Percentiles rank a stretch among this genome's conserved stretches.
phyloP scores from a whole-genome alignment of 2,113 vertebrate genomes.

The Syngnathoides biaculeatus region DNA sequence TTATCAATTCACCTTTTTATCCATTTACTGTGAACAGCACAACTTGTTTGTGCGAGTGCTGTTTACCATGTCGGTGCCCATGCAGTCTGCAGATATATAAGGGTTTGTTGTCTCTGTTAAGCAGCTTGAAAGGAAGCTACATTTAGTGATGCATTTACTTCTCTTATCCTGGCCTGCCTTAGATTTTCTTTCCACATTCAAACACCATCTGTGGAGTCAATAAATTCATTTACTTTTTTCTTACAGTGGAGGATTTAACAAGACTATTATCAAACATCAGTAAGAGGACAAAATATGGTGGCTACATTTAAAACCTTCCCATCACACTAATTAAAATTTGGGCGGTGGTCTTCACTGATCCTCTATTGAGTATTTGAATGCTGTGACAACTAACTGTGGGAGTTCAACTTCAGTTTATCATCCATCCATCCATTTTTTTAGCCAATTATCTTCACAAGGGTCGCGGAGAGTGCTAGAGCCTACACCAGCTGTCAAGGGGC shows the following conservation, averaged over 20 bases:
- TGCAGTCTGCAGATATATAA: neutral
- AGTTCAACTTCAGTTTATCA: slow-evolving; percentile 13
- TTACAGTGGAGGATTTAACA: slow-evolving; percentile 16
- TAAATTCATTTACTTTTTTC: slow-evolving; percentile 15
- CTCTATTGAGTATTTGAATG: slow-evolving; percentile 30
- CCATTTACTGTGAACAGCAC: neutral
- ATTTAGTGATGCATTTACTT: neutral
- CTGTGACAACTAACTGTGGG: slow-evolving; percentile 32
- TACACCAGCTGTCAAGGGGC: too few relatives aligned
- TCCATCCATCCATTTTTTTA: too few relatives aligned
- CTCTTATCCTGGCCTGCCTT: slow-evolving; percentile 11
- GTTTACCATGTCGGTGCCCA: neutral
- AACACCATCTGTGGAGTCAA: neutral
- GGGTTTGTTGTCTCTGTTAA: slow-evolving; percentile 14
- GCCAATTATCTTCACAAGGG: too few relatives aligned
- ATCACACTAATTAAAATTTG: neutral
- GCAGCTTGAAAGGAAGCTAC: slow-evolving; percentile 10
- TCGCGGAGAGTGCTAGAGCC: too few relatives aligned
- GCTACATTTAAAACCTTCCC: neutral
- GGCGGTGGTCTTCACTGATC: slow-evolving; percentile 19
- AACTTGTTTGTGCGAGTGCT: neutral
- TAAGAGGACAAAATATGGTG: neutral
- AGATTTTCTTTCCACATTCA: neutral
- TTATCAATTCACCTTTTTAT: neutral
- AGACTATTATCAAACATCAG: slow-evolving; percentile 26